Evolutionary conservation across 2,797 vertebrate species (phyloP), one percentile per base, ranked within the genome.

Genomic region (Labroides dimidiatus): DNA sequence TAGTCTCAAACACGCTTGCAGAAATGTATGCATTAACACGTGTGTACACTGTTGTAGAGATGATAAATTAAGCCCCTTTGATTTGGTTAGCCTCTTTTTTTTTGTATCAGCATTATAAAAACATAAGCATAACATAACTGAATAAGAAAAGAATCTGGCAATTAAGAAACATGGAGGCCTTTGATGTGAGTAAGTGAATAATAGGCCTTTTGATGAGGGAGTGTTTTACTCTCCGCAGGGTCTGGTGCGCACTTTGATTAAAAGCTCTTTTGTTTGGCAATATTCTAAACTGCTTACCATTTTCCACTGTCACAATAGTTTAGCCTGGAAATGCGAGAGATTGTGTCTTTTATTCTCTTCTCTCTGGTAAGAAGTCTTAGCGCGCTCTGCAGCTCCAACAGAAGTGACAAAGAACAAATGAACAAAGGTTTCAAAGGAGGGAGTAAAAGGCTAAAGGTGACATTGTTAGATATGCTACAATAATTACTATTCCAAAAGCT

Each of bases 121-220:
- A 91, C 88, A 91, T 67, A 85, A 88, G 88, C 78, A 77, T 76
- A 80, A 77, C 76, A 82, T 87, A 90, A 91, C 86, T 89, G 89
- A 91, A 90, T 75, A 85, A 86, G 85, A 89, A 90, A 90, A 80
- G 83, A 91, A 90, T 86, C 73, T 64, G 69, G 86, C 84, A 89
- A 92, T 92, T 93, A 92, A 75, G 84, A 87, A 84, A 84, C 78
- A 81, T 52, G 68, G 67, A 84, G 55, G 81, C 72, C 89, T 94
- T 93, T 93, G 91, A 93, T 90, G 88, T 91, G 80, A 84, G 76
- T 84, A 85, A 86, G 86, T 88, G 89, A 84, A 76, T 88, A 89
- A 91, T 87, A 84, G 90, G 86, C 70, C 83, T 91, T 90, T 89
- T 87, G 91, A 91, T 89, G 89, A 86, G 78, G 82, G 82, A 81